Base-by-base conservation (phyloP, 37 sponge, comb jelly and placozoan genomes). In the Dysidea cf. avara region DNA sequence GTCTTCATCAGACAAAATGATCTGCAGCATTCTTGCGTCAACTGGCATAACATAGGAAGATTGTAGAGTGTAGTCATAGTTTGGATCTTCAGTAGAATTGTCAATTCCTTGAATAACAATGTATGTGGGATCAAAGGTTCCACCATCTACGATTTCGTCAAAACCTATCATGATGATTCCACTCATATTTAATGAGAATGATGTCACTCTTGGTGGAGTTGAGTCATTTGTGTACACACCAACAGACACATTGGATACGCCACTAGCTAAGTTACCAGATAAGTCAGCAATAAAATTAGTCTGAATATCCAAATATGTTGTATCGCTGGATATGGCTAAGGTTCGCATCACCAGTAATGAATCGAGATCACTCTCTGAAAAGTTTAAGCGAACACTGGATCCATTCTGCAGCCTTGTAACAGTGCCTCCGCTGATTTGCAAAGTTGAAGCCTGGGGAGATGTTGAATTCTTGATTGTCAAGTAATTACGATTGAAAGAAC, bases 361-460 rank as follows among this genome's bases (percentile, higher is more conserved):
- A 52, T 95, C 91, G 2, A 95, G 40, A 51, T 80, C 80, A n/a
- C 32, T 38, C 26, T 67, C 36, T 4, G 81, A 64, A 43, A 90
- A 56, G 14, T 4, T 72, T 39, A 95, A 54, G 5, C 70, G 53
- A 25, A 95, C 49, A 32, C 72, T 76, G 47, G 71, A 65, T 3
- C 96, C 96, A 78, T 90, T 78, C 54, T 57, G 48, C 20, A 85
- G 74, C 35, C 88, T 71, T 21, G 69, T 77, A n/a, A 66, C 31
- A 36, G 38, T 56, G 7, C 92, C 96, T 26, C 92, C 92, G 47
- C 54, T 69, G 17, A 84, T 25, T 1, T 47, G 0, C 0, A 84
- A 29, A 32, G 57, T 61, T n/a, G 61, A 56, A 0, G 39, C 57
- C n/a, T 11, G 14, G 33, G 28, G 21, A 18, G 75, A 52, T 20